A percentile compares a stretch with the other conserved stretches of the same genome.
Conservation (phyloP, 1,140 invertebrate genomes). For the Bombus soroeensis region DNA sequence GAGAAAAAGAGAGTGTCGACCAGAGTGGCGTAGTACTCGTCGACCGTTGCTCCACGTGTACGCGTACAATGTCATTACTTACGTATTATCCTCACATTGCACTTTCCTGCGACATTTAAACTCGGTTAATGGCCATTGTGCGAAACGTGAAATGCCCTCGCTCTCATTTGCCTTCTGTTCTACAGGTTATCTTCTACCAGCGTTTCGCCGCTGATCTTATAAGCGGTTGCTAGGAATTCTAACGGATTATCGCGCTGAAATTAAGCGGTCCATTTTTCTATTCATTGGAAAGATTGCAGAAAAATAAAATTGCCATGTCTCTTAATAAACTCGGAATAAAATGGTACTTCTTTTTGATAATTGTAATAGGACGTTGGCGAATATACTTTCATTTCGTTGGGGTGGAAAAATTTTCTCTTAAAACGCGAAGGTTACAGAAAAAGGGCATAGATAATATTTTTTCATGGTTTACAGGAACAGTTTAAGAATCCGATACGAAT, state of each 20-base stretch:
- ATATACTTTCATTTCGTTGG: too few species aligned
- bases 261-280: not conserved
- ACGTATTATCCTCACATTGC: constrained; percentile 60
- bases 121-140: constrained; percentile 58
- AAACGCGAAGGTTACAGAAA: too few species aligned
- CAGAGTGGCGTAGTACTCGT: not conserved
- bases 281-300: not conserved
- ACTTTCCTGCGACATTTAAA: constrained; percentile 56
- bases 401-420: not conserved
- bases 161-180: constrained; percentile 52
- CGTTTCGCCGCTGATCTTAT: constrained; percentile 44
- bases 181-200: constrained; percentile 16
- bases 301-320: not conserved
- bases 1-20: constrained; percentile 7
- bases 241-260: constrained; percentile 25
- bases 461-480: too few species aligned
- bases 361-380: too few species aligned
- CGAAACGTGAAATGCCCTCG: constrained; percentile 50
- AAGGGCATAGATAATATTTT: too few species aligned
- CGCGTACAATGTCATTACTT: constrained; percentile 55
- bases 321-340: not conserved
- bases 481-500: too few species aligned
- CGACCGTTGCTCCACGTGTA: not conserved
- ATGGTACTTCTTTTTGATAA: too few species aligned
- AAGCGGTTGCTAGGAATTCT: constrained; percentile 28